These are phyloP conservation scores for Holothuria leucospilota DNA, from an alignment of 53 echinoderm and acorn worm species.

Conservation along the genomic window DNA sequence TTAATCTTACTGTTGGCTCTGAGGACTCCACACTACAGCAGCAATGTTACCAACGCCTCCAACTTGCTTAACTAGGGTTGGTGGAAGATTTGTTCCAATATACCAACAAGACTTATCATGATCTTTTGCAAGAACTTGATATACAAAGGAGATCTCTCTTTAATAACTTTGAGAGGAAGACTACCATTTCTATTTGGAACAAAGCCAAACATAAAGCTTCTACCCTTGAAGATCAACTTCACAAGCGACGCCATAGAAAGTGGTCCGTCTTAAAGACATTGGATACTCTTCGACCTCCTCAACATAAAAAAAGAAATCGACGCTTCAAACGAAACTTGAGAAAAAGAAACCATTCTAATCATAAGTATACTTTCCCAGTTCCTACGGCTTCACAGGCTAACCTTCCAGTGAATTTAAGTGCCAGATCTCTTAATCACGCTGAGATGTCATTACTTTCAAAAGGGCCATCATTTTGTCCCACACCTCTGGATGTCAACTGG, in stretches of 20 bases:
- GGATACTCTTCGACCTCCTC: not conserved
- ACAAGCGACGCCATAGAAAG: not conserved
- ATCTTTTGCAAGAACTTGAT: not conserved
- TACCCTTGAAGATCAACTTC: not conserved
- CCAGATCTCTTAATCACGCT: not conserved
- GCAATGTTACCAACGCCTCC: not conserved
- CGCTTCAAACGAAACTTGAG: not conserved
- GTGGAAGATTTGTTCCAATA: not conserved
- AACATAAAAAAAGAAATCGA: not conserved
- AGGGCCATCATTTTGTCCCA: constrained; percentile 5
- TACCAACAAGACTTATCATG: not conserved
- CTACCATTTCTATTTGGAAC: constrained; percentile 9
- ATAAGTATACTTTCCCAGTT: not conserved
- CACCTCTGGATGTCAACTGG: not conserved
- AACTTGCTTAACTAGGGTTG: not conserved
- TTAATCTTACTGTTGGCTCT: not conserved
- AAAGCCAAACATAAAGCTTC: not conserved
- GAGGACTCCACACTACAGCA: not conserved
- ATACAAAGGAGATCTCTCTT: not conserved
- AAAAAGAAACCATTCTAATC: not conserved
- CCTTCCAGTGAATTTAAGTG: not conserved
- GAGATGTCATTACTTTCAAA: not conserved
- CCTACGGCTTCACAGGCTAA: not conserved
- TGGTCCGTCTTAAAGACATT: not conserved
- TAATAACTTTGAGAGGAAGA: not conserved